Evolutionary conservation across 2,888 invertebrate genomes (phyloP), one percentile per base, ranked within the genome.

Genomic region (Cataglyphis livida): DNA sequence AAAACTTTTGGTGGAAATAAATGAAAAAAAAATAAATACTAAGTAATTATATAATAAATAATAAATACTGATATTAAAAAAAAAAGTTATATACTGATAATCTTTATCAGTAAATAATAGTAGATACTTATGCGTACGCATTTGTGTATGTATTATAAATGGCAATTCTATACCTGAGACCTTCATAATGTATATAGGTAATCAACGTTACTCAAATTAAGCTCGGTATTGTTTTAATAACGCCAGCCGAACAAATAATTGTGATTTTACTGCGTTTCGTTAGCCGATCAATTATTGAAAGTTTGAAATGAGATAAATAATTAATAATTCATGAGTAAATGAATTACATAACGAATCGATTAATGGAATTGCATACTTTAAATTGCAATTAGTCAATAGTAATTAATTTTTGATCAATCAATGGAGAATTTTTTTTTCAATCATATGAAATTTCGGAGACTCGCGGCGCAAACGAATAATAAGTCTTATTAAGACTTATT

Each of bases 231-330:
- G 70, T 79, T 79, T 79, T 79, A 70, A 79, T 70, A 79, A 70
- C 25, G 12, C 21, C 28, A 10, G 5, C 35, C 44, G 35, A 28
- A 41, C 38, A 76, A 76, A 79, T 59, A 79, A 79, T 70, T 79
- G 57, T 44, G 35, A 79, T 71, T 79, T 79, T 70, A 68, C 59
- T 59, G n/a, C 59, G 71, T 70, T 79, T 70, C 59, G 71, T 71
- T 70, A 79, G 32, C 78, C 41, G 71, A 48, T 78, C 41, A 70
- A 78, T 79, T 79, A 79, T 79, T 70, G 78, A 79, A 59, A 79
- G 78, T 70, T 4, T 32, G 78, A 79, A 79, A 79, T 79, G 78
- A 79, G 78, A 79, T 79, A 70, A 79, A 79, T 79, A 79, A 79
- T 79, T 79, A 79, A 79, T 79, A 70, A 79, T 70, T 79, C 32